phyloP scores from a whole-genome alignment of 2,888 invertebrate genomes.

The Bombyx huttoni region DNA sequence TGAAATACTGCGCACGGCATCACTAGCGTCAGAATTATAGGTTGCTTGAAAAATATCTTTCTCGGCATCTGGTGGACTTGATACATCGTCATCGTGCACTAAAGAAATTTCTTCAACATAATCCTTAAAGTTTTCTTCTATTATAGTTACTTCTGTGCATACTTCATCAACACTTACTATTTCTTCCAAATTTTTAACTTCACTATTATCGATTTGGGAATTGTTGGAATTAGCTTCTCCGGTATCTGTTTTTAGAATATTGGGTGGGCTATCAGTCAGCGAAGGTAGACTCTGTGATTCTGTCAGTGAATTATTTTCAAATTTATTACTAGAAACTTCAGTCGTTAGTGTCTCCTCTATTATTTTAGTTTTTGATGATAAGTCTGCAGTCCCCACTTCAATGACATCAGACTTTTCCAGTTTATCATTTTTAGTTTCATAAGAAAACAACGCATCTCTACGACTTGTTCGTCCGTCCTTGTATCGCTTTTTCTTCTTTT shows the following conservation, averaged over 20 bases:
- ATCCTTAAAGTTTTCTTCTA: constrained; percentile 39
- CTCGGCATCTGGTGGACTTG: constrained; percentile 13
- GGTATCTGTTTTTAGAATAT: constrained; percentile 21
- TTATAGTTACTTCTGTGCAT: constrained; percentile 57
- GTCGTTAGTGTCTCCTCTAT: constrained; percentile 52
- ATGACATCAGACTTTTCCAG: constrained; percentile 20
- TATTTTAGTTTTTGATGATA: constrained; percentile 39
- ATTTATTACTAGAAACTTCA: constrained; percentile 35
- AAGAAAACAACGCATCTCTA: constrained; percentile 77
- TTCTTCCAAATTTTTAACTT: constrained; percentile 26
- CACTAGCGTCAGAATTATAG: constrained; percentile 68
- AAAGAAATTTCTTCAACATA: constrained; percentile 54
- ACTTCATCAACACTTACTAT: constrained; percentile 34
- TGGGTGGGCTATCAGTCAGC: constrained; percentile 75
- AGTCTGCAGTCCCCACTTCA: constrained; percentile 24
- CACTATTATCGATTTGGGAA: constrained; percentile 18
- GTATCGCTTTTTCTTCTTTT: constrained; percentile 87
- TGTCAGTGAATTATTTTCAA: constrained; percentile 38
- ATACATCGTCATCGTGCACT: constrained; percentile 8
- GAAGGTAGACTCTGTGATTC: constrained; percentile 76
- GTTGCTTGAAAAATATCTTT: constrained; percentile 11
- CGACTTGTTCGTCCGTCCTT: constrained; percentile 83
- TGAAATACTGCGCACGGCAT: constrained; percentile 19
- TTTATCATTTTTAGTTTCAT: constrained; percentile 63
- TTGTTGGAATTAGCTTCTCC: constrained; percentile 17